A percentile compares a stretch with the other conserved stretches of the same genome.
Evolutionary conservation across 1,140 invertebrate species (phyloP).

Genomic region (Maconellicoccus hirsutus): DNA sequence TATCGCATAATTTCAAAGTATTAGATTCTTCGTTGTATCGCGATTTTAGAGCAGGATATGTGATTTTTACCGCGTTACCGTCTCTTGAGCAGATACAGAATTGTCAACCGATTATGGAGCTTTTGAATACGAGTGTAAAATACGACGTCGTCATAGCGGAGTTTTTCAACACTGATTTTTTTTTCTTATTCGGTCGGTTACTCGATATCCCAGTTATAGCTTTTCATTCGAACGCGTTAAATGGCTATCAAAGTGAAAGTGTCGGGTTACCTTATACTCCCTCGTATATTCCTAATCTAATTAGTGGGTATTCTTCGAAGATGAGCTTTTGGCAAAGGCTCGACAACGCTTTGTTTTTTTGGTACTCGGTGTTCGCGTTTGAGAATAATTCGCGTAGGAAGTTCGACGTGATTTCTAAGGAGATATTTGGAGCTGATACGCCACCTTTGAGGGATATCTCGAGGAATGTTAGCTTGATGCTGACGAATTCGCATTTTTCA

Average conservation of each 20-base stretch:
- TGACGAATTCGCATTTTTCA: constrained; percentile 44
- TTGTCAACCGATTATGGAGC: not conserved
- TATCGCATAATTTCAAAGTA: not conserved
- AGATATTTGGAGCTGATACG: constrained; percentile 24
- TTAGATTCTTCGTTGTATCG: not conserved
- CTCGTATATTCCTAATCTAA: constrained; percentile 26
- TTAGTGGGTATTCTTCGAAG: not conserved
- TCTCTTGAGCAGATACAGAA: not conserved
- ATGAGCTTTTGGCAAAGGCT: constrained; percentile 27
- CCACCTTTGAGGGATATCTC: constrained; percentile 39
- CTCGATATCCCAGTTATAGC: constrained; percentile 41
- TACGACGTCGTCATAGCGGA: constrained; percentile 33
- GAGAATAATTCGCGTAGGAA: constrained; percentile 29
- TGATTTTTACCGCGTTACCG: not conserved
- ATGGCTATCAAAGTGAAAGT: constrained; percentile 45
- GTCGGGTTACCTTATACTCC: constrained; percentile 27
- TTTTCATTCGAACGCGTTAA: constrained; percentile 41
- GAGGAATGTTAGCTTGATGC: constrained; percentile 34
- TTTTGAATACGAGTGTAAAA: not conserved
- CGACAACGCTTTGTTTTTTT: constrained; percentile 18
- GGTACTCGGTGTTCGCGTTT: not conserved
- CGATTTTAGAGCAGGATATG: not conserved
- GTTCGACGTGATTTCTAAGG: not conserved
- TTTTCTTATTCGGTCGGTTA: constrained; percentile 32
- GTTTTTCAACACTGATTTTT: constrained; percentile 30